phyloP scores from a whole-genome alignment of 2,113 vertebrate genomes.

The Alligator mississippiensis region DNA sequence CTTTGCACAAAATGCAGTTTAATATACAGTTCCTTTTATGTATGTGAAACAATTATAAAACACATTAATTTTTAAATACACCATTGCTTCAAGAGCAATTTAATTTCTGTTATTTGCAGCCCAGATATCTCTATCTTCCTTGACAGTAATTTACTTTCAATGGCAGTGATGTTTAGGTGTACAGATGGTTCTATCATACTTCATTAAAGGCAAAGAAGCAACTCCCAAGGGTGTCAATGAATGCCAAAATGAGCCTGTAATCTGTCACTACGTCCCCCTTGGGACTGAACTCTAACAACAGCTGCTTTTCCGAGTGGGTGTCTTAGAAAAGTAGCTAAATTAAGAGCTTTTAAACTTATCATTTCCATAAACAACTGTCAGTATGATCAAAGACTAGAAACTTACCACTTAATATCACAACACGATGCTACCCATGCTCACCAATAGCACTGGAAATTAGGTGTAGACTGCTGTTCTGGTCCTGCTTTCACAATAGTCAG shows the following conservation, averaged over 20 bases:
- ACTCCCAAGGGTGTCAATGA: not conserved
- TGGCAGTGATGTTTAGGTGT: not conserved
- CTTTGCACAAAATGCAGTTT: no score
- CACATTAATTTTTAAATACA: not conserved
- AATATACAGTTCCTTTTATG: no score
- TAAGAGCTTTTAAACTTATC: not conserved
- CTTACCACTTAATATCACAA: not conserved
- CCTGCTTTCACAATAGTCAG: not conserved
- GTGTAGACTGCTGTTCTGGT: not conserved
- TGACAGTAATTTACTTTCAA: not conserved
- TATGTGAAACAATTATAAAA: not conserved
- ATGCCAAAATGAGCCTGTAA: not conserved
- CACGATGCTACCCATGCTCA: not conserved
- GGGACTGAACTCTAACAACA: not conserved
- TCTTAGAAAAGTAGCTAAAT: not conserved
- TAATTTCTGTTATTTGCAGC: not conserved
- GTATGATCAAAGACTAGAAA: not conserved
- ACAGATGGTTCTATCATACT: not conserved
- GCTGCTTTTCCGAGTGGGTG: not conserved
- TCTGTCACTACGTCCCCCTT: not conserved
- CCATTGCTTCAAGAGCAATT: not conserved
- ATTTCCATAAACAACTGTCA: not conserved
- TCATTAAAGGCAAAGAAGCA: not conserved
- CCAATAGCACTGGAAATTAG: not conserved
- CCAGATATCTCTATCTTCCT: not conserved